phyloP scores from a whole-genome alignment of 2,113 vertebrate species.

The Indicator indicator region DNA sequence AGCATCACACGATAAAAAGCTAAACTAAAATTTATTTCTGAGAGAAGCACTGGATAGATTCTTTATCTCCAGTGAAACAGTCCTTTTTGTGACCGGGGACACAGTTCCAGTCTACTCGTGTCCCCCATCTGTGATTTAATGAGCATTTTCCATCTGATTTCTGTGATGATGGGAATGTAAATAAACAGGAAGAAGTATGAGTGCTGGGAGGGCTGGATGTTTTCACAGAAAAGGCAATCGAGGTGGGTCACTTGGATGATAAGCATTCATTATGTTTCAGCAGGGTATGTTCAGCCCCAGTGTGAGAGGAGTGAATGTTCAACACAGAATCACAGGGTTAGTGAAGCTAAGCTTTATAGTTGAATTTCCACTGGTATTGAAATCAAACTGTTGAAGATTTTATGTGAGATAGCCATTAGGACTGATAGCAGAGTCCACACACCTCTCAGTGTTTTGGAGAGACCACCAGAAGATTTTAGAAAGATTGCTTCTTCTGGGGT shows the following conservation, averaged over 20 bases:
- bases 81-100: neutral
- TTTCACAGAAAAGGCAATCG: neutral
- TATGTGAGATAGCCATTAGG: neutral
- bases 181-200: neutral
- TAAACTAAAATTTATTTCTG: neutral
- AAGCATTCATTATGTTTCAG: neutral
- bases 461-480: too few relatives aligned
- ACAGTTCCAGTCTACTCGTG: neutral
- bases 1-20: neutral
- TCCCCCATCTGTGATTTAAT: neutral
- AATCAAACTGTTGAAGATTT: neutral
- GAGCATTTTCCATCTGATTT: neutral
- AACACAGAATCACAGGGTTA: too few relatives aligned
- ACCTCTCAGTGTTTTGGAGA: too few relatives aligned
- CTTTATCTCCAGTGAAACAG: neutral
- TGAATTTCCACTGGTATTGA: neutral
- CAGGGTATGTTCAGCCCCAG: neutral
- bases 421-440: too few relatives aligned
- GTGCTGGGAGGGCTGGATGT: neutral
- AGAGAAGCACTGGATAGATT: neutral
- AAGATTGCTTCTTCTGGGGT: too few relatives aligned
- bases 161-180: neutral
- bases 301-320: neutral
- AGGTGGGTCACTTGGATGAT: neutral
- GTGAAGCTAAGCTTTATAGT: neutral